Percentiles rank a stretch among this genome's conserved stretches.
phyloP scores from a whole-genome alignment of 2,888 invertebrate genomes.

The Didymodactylos carnosus region DNA sequence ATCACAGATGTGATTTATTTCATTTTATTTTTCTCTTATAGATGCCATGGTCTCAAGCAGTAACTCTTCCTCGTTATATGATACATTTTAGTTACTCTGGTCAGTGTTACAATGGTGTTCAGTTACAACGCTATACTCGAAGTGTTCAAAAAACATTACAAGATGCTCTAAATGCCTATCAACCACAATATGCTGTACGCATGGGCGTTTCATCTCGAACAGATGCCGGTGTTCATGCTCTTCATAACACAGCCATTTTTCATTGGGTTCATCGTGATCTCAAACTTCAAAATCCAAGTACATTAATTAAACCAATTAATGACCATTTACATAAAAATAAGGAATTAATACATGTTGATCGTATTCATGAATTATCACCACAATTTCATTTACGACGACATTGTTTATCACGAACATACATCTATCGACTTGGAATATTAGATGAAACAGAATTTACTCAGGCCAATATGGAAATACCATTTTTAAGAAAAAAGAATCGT shows the following conservation, averaged over 20 bases:
- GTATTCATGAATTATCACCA: neutral
- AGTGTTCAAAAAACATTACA: neutral
- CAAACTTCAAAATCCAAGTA: neutral
- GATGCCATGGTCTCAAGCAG: neutral
- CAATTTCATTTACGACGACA: neutral
- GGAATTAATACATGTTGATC: neutral
- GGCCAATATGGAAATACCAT: neutral
- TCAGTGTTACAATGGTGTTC: neutral
- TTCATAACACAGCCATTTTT: conserved; percentile 10
- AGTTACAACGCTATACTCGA: neutral
- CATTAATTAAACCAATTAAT: neutral
- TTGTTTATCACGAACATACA: neutral
- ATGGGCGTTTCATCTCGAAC: conserved; percentile 12
- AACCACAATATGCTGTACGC: neutral
- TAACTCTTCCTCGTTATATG: neutral
- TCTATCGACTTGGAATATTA: neutral
- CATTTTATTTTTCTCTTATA: no score
- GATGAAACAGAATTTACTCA: neutral
- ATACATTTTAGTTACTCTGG: neutral
- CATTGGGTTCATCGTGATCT: neutral
- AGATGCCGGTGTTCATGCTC: conserved; percentile 14
- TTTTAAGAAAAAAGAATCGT: neutral
- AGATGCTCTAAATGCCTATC: neutral
- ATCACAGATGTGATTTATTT: no score
- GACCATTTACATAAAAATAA: neutral